Conservation (phyloP, 2,113 vertebrate species). For the Siniperca knerii region DNA sequence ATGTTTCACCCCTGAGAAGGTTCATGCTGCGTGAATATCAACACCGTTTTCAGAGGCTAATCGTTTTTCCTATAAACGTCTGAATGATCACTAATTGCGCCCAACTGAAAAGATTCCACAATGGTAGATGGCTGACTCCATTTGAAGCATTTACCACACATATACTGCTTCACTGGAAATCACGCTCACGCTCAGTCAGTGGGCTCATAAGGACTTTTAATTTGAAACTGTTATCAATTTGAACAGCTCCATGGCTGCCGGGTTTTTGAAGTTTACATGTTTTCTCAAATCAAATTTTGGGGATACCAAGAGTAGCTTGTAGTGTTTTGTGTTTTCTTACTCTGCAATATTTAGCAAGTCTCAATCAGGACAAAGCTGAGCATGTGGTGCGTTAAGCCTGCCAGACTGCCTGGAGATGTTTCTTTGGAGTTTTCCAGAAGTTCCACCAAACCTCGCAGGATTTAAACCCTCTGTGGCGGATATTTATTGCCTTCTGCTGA, state of each 20-base stretch:
- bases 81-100: conserved; percentile 55
- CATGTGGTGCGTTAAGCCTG: conserved; percentile 6
- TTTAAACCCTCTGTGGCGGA: conserved; percentile 4
- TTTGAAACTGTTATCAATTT: conserved; percentile 30
- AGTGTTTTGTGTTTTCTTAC: background rate
- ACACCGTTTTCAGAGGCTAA: conserved; percentile 25
- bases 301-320: background rate
- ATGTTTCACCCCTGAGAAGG: conserved; percentile 38
- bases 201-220: conserved; percentile 28
- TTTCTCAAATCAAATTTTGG: conserved; percentile 16
- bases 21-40: conserved; percentile 37
- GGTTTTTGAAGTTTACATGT: background rate
- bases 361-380: conserved; percentile 4
- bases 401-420: conserved; percentile 9
- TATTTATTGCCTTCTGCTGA: conserved; percentile 16
- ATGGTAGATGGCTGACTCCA: conserved; percentile 30
- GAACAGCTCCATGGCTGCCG: background rate
- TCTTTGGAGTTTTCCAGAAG: conserved; percentile 35
- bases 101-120: conserved; percentile 28
- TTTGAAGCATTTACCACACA: conserved; percentile 51
- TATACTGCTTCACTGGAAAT: conserved; percentile 43
- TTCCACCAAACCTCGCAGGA: conserved; percentile 27
- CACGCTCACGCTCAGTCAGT: conserved; percentile 12
- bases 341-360: background rate
- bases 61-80: conserved; percentile 44